Evolutionary conservation across 2,113 vertebrate genomes (phyloP), one percentile per base, ranked within the genome.

Genomic region (Gorsachius goisagi): DNA sequence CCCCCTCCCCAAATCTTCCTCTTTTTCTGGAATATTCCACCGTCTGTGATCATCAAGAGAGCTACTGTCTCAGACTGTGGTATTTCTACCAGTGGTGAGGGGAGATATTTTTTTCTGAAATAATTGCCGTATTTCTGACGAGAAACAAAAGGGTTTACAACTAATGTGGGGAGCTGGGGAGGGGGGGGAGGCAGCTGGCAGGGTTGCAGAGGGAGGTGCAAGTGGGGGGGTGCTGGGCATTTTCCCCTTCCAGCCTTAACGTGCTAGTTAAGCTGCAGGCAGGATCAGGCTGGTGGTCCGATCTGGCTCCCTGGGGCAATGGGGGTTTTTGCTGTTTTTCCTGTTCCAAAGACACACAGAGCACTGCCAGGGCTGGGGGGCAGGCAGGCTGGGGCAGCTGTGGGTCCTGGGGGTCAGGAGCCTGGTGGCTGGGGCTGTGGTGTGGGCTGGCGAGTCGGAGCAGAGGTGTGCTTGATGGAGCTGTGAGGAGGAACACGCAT

Each of bases 11-110:
- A 92, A 75, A 95, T 93, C 84, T 81, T 84, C 71, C 30, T 60
- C 81, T 83, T 75, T 91, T 95, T 96, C 96, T 96, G 92, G 94
- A 97, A 97, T 91, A 78, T 97, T 97, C 96, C 72, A n/a, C 82
- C 2, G 80, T 68, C 88, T 95, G 86, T 6, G 49, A 90, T 93
- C 74, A 91, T 91, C 88, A 88, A 77, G 94, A 96, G 62, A 95
- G 88, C 80, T 73, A 80, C 94, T 92, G 71, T 91, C 83, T 95
- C 85, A 93, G 88, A 77, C 74, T 85, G 23, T 95, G 89, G 75
- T 92, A 75, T 96, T 97, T 88, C 59, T 91, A 45, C 52, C 75
- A 83, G 79, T 78, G 71, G 76, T 88, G 79, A 93, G 67, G 75
- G 69, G 47, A 64, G 86, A 90, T 59, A 91, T 90, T 90, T 96